phyloP scores from a whole-genome alignment of 1,140 invertebrate species.

The Vanessa tameamea region DNA sequence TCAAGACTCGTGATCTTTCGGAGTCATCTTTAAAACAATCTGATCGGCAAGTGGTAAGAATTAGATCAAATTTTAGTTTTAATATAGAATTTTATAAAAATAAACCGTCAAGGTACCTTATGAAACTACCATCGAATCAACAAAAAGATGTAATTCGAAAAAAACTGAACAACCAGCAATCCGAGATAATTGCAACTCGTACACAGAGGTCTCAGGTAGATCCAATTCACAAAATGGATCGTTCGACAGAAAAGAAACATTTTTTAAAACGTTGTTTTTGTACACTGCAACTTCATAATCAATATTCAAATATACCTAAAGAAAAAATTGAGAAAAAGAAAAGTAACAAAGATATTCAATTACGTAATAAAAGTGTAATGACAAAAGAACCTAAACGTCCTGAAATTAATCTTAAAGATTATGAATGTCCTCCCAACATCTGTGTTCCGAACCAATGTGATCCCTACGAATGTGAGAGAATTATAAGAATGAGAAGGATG shows the following conservation, averaged over 20 bases:
- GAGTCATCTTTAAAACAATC: neutral
- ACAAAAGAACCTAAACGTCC: neutral
- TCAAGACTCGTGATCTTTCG: neutral
- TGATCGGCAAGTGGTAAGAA: conserved; percentile 1
- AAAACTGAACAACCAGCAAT: neutral
- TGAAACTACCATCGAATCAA: neutral
- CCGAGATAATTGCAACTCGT: neutral
- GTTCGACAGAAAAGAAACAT: neutral
- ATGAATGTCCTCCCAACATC: conserved; percentile 42
- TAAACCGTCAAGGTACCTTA: neutral
- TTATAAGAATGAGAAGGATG: conserved; percentile 33
- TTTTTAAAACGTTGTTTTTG: conserved; percentile 16
- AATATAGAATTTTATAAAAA: conserved; percentile 28
- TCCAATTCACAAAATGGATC: neutral
- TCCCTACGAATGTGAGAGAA: conserved; percentile 26
- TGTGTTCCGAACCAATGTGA: conserved; percentile 45
- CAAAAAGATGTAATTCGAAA: neutral
- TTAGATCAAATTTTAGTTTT: conserved; percentile 24
- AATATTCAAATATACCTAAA: neutral
- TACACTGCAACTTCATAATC: conserved; percentile 5
- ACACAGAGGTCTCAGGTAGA: neutral
- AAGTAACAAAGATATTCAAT: neutral
- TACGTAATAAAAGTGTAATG: conserved; percentile 9
- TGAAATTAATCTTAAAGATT: conserved; percentile 16
- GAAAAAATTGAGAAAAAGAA: conserved; percentile 1